These are phyloP conservation scores for Lamellibrachia satsuma DNA, from an alignment of 2,888 invertebrate species.

Conservation along the genomic window DNA sequence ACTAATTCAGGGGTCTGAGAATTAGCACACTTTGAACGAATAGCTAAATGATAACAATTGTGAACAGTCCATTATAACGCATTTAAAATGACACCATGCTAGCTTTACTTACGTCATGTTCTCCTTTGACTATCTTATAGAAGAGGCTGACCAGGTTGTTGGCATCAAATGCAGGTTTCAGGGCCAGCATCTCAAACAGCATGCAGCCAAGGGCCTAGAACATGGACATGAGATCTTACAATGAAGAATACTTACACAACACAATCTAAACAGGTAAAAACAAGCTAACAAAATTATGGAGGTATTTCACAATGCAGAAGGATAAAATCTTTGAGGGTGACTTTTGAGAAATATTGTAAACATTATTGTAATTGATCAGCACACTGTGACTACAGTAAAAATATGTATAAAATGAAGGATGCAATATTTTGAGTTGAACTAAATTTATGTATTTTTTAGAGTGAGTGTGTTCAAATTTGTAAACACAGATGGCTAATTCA, in stretches of 20 bases:
- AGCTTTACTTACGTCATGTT: slow-evolving; percentile 38
- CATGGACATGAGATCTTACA: background rate
- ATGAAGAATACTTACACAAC: background rate
- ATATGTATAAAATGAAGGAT: no score
- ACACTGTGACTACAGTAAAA: background rate
- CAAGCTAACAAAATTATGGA: background rate
- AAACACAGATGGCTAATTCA: no score
- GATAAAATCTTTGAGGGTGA: background rate
- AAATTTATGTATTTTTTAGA: no score
- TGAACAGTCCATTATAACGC: no score
- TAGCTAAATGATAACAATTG: no score
- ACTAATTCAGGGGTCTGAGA: no score
- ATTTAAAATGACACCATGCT: no score
- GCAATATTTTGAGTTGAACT: no score
- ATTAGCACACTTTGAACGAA: no score
- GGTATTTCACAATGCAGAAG: background rate
- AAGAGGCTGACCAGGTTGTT: slow-evolving; percentile 58
- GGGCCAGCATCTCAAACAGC: slow-evolving; percentile 59
- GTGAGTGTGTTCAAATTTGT: no score
- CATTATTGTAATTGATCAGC: background rate
- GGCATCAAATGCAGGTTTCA: slow-evolving; percentile 59
- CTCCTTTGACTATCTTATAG: slow-evolving; percentile 60
- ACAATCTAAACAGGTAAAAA: background rate
- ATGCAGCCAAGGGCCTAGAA: slow-evolving; percentile 60
- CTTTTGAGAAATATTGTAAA: background rate